Percentiles rank a stretch among this genome's conserved stretches.
phyloP scores from a whole-genome alignment of 2,797 vertebrate species.

The Pygocentrus nattereri region DNA sequence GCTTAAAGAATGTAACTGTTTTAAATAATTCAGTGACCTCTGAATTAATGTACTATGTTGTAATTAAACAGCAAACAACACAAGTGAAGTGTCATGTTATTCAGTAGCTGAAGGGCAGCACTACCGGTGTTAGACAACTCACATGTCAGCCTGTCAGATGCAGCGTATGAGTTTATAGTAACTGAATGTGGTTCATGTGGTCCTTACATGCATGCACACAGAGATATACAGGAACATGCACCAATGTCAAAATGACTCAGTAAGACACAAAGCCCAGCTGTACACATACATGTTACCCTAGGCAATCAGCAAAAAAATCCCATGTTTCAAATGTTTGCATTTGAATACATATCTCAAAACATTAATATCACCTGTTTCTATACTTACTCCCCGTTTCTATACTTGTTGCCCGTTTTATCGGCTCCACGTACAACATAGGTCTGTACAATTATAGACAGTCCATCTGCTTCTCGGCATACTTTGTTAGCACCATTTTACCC shows the following conservation, averaged over 20 bases:
- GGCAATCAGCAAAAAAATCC: neutral
- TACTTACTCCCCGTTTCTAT: too few relatives aligned
- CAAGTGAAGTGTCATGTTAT: neutral
- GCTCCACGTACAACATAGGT: too few relatives aligned
- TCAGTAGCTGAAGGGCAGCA: neutral
- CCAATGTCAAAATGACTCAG: neutral
- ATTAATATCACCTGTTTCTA: too few relatives aligned
- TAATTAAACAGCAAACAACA: neutral
- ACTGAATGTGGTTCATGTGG: conserved; percentile 8
- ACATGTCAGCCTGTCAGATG: neutral
- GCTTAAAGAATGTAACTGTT: too few relatives aligned
- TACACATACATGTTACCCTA: neutral
- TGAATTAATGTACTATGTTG: too few relatives aligned
- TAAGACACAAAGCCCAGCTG: neutral
- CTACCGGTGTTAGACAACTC: neutral
- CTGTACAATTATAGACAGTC: too few relatives aligned
- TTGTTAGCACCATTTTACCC: too few relatives aligned
- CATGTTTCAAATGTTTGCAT: too few relatives aligned
- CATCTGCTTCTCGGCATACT: too few relatives aligned
- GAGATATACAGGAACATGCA: conserved; percentile 3
- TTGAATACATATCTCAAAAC: too few relatives aligned
- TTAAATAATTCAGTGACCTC: too few relatives aligned
- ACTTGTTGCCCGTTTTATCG: too few relatives aligned
- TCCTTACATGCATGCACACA: conserved; percentile 20
- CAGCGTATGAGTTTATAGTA: neutral